phyloP scores from a whole-genome alignment of 2,113 vertebrate species.

The Emydocephalus ijimae region DNA sequence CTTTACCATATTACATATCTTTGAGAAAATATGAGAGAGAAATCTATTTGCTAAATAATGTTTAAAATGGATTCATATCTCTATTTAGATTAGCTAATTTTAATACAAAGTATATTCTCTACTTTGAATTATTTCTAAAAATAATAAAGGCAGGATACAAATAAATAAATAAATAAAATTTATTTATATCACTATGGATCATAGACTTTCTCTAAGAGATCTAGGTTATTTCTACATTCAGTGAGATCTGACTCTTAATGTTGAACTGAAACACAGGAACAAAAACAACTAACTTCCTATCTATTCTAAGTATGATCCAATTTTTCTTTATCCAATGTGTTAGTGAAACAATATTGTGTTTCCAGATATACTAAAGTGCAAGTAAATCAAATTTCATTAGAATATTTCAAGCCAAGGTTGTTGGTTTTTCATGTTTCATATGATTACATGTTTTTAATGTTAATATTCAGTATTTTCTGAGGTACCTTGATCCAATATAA shows the following conservation, averaged over 20 bases:
- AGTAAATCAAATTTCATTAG: background rate
- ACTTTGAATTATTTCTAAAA: background rate
- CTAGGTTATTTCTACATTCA: background rate
- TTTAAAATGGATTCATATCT: background rate
- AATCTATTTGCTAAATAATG: background rate
- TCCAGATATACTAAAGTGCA: background rate
- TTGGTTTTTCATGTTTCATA: background rate
- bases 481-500: background rate
- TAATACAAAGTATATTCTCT: background rate
- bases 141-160: background rate
- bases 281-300: background rate
- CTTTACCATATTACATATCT: background rate
- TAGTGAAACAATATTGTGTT: background rate
- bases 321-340: conserved; percentile 13
- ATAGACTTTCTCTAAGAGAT: background rate
- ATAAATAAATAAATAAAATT: background rate
- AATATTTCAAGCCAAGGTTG: background rate
- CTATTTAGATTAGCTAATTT: background rate
- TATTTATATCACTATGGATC: background rate
- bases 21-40: background rate
- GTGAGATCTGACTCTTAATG: background rate
- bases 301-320: background rate
- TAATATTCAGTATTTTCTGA: background rate
- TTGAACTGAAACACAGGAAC: background rate
- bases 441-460: background rate